phyloP scores from a whole-genome alignment of 2,888 invertebrate genomes.

The Zygothrica quintamaculata region DNA sequence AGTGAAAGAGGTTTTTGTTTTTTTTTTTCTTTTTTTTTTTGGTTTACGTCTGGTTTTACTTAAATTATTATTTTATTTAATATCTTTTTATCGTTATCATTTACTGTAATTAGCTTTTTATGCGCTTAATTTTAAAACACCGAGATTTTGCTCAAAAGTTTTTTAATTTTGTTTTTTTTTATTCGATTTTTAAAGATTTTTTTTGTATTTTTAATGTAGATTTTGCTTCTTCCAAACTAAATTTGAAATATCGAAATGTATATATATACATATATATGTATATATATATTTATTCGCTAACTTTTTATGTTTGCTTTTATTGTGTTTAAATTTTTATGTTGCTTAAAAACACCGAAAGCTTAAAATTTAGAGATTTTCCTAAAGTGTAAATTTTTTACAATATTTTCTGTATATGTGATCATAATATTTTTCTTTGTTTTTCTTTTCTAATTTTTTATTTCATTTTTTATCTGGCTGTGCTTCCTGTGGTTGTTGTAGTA shows the following conservation, averaged over 20 bases:
- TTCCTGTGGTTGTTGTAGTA: conserved; percentile 33
- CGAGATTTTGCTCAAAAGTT: conserved; percentile 81
- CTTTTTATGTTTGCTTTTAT: conserved; percentile 59
- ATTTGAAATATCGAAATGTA: conserved; percentile 79
- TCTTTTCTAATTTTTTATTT: conserved; percentile 48
- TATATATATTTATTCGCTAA: conserved; percentile 67
- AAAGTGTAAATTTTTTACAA: conserved; percentile 78
- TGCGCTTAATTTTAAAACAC: conserved; percentile 82
- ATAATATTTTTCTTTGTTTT: conserved; percentile 26
- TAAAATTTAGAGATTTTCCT: conserved; percentile 83
- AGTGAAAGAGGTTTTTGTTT: conserved; percentile 84
- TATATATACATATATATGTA: conserved; percentile 54
- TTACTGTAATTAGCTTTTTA: conserved; percentile 64
- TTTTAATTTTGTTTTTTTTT: conserved; percentile 60
- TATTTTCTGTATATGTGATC: conserved; percentile 39
- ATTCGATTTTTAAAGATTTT: conserved; percentile 18
- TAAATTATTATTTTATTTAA: conserved; percentile 65
- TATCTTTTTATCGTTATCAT: conserved; percentile 68
- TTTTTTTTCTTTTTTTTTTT: conserved; percentile 80
- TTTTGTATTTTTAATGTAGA: conserved; percentile 31
- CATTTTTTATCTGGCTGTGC: conserved; percentile 34
- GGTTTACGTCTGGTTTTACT: conserved; percentile 68
- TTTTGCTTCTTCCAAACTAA: conserved; percentile 63
- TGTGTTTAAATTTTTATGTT: conserved; percentile 52
- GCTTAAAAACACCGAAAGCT: conserved; percentile 84